These are phyloP conservation scores for Neodon shergylaensis DNA, from an alignment of 2,113 vertebrate genomes.

Conservation along the genomic window DNA sequence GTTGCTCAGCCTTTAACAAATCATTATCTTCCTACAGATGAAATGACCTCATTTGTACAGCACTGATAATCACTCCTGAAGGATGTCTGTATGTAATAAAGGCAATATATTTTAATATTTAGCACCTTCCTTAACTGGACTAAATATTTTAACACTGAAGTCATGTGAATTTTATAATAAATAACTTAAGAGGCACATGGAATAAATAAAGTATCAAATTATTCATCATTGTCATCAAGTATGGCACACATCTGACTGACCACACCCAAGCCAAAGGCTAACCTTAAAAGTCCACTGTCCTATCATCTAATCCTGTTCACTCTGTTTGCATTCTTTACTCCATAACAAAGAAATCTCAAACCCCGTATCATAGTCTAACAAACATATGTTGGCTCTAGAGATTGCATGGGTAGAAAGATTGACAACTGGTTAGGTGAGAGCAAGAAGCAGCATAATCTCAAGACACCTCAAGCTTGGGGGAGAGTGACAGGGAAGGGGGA, in stretches of 20 bases:
- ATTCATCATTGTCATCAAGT: neutral
- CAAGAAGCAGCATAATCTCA: neutral
- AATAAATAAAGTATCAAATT: neutral
- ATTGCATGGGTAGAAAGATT: neutral
- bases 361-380: neutral
- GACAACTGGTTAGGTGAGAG: neutral
- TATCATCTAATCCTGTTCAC: neutral
- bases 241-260: neutral
- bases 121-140: neutral
- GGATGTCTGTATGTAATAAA: neutral
- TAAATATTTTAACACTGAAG: neutral
- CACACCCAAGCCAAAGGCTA: neutral
- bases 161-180: neutral
- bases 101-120: neutral
- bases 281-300: neutral
- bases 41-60: neutral
- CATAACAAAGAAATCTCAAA: neutral
- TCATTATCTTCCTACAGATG: neutral
- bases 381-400: neutral
- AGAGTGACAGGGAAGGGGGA: accelerated
- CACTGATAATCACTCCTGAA: neutral
- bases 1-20: neutral
- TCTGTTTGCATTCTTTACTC: neutral
- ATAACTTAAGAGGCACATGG: neutral
- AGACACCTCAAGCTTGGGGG: neutral